Evolutionary conservation across 2,797 vertebrate species (phyloP), one percentile per base, ranked within the genome.

Genomic region (Lycodopsis pacificus): DNA sequence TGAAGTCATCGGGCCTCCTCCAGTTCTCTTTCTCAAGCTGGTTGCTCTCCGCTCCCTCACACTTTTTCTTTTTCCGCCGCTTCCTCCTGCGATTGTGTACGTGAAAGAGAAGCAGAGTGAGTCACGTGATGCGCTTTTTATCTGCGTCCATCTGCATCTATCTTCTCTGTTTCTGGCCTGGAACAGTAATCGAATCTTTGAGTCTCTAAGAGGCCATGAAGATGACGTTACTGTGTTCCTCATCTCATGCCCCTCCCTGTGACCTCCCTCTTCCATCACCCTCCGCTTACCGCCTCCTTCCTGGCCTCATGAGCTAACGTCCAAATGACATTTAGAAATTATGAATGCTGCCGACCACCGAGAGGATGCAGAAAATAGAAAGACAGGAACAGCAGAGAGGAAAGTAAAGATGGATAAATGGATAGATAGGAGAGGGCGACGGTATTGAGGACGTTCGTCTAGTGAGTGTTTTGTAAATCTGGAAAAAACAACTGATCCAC

Each of bases 301-400:
- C 86, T 76, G 86, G 73, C 71, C 82, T 71, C 22, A 20, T 71
- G 63, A 82, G 74, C 83, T 85, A 83, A 91, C 82, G 84, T 74
- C 77, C 77, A 90, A 81, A 89, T 90, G 86, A 91, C 90, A 91
- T 92, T 93, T 90, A 75, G 68, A 85, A 80, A 82, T 82, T 64
- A 86, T 61, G 62, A 84, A 78, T 69, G 76, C 63, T 75, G 76
- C 83, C 75, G 86, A 86, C 62, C 77, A 73, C 54, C 22, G 17
- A 51, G 68, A 73, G 20, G 79, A 79, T 25, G 65, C 56, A 77
- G 76, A 51, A 42, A 66, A 67, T 15, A 62, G 73, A 82, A 13
- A 30, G 40, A 66, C 53, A 38, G 76, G 67, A 71, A 81, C n/a
- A 74, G 68, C 72, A 40, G 30, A 51, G 49, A 44, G 38, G 36